These are phyloP conservation scores for Drosophila auraria DNA, from an alignment of 1,140 invertebrate genomes.

Conservation along the genomic window DNA sequence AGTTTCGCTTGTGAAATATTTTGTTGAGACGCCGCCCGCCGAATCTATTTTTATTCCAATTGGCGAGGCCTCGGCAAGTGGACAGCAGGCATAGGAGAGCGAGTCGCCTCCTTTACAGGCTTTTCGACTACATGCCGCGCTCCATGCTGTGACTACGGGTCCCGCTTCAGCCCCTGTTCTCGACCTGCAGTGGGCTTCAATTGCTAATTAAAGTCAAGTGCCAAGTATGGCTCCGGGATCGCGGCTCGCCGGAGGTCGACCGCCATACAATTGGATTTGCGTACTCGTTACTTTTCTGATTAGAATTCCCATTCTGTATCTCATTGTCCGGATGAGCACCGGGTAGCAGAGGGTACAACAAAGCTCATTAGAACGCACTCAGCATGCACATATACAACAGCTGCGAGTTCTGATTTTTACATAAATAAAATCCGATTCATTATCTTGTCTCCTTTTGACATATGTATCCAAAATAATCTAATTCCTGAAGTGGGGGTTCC, in stretches of 20 bases:
- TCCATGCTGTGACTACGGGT: slow-evolving; percentile 12
- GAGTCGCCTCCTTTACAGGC: slow-evolving; percentile 59
- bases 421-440: not conserved
- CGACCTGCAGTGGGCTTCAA: slow-evolving; percentile 13
- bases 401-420: not conserved
- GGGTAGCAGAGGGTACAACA: not conserved
- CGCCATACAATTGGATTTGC: slow-evolving; percentile 28
- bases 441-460: not conserved
- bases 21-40: slow-evolving; percentile 16
- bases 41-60: slow-evolving; percentile 75
- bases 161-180: not conserved
- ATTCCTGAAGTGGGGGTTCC: not conserved
- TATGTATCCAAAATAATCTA: too few relatives aligned
- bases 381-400: too few relatives aligned
- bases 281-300: slow-evolving; percentile 48
- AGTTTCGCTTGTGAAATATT: slow-evolving; percentile 25
- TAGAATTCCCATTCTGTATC: slow-evolving; percentile 42
- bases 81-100: slow-evolving; percentile 6
- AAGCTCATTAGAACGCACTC: not conserved
- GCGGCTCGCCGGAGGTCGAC: not conserved
- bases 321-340: slow-evolving; percentile 16
- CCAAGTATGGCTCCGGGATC: slow-evolving; percentile 25
- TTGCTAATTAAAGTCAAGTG: slow-evolving; percentile 56
- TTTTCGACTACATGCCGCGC: slow-evolving; percentile 7
- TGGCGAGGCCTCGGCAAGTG: slow-evolving; percentile 52